A percentile compares a stretch with the other conserved stretches of the same genome.
phyloP scores from a whole-genome alignment of 2,888 invertebrate genomes.

The Alviniconcha strummeri region DNA sequence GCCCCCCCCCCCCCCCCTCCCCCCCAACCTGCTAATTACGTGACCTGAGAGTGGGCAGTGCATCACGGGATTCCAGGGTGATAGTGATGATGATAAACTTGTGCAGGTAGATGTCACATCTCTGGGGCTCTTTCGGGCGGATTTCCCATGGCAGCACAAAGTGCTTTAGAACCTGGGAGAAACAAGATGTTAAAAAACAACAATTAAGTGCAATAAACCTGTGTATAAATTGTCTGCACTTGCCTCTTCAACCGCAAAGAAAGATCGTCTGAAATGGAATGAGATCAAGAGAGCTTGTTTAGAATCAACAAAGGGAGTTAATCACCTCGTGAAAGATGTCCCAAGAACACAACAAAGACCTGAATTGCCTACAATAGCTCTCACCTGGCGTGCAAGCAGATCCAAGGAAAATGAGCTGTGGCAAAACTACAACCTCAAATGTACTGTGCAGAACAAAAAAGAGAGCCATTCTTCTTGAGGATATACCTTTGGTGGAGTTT shows the following conservation, averaged over 20 bases:
- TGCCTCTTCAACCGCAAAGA: not conserved
- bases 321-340: not conserved
- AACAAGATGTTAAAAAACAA: not conserved
- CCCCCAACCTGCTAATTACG: too few relatives aligned
- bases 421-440: too few relatives aligned
- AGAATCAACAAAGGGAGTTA: not conserved
- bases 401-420: too few relatives aligned
- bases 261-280: not conserved
- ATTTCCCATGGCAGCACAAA: constrained; percentile 20
- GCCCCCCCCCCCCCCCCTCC: too few relatives aligned
- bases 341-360: not conserved
- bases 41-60: constrained; percentile 27
- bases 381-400: too few relatives aligned
- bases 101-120: constrained; percentile 15
- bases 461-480: too few relatives aligned
- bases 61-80: constrained; percentile 18
- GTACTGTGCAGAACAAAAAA: too few relatives aligned
- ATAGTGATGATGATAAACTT: constrained; percentile 28
- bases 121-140: constrained; percentile 24
- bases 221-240: not conserved
- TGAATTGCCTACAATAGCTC: too few relatives aligned
- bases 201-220: not conserved
- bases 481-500: too few relatives aligned
- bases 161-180: not conserved
- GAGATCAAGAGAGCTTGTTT: not conserved